Evolutionary conservation across 2,797 vertebrate species (phyloP), one percentile per base, ranked within the genome.

Genomic region (Choloepus didactylus): DNA sequence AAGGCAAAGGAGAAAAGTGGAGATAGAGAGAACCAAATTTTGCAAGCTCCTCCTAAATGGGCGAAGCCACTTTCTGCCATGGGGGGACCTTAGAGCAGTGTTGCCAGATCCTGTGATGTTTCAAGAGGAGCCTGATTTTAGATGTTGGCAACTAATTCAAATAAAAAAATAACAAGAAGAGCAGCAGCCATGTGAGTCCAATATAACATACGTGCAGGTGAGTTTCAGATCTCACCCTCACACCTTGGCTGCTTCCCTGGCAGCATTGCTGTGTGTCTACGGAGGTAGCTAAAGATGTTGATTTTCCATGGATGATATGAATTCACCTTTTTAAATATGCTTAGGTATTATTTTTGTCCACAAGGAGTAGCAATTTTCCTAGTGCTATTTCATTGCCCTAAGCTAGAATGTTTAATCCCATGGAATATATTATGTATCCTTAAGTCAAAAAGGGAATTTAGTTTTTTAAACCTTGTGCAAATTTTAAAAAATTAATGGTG

Each of bases 51-150:
- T 79, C n/a, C 54, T 29, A n/a, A 11, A 77, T 25, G 9, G 7
- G 41, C 41, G 5, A 16, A 18, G 44, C 10, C 6, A 5, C 0
- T 7, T 14, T 11, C 21, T 10, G 0, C 44, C 14, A 1, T 3
- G 25, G 9, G 12, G 18, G 8, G 9, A 6, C 3, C 5, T 2
- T 31, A 1, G 19, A 3, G 1, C 54, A n/a, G 21, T 6, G 38
- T 15, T 3, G 0, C 15, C 15, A 27, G 10, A 38, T 9, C 19
- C 7, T 15, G 38, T 3, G 38, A 25, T 18, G 9, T 41, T 49
- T 80, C 16, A 51, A 51, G 2, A 60, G 9, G 23, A 54, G 56
- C 38, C 49, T 16, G 0, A 2, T 46, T 80, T 72, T 23, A 60
- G 35, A 46, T 4, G n/a, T 2, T 76, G 8, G 7, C 51, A 5